phyloP scores from a whole-genome alignment of 1,140 invertebrate genomes.

The Drosophila repletoides region DNA sequence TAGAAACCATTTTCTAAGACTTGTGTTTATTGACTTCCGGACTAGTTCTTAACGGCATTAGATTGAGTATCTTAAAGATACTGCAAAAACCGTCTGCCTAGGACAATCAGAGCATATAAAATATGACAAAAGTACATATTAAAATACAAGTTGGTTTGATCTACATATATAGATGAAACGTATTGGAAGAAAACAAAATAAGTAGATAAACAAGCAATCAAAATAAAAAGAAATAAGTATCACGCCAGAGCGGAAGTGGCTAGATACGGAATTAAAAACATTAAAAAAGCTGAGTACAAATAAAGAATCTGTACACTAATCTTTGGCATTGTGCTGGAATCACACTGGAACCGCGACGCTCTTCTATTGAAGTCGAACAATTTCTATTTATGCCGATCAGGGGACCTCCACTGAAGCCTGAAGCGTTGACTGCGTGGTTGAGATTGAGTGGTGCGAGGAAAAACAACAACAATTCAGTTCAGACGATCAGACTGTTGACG shows the following conservation, averaged over 20 bases:
- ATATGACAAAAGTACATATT: constrained; percentile 32
- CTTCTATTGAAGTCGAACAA: constrained; percentile 29
- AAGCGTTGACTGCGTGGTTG: background rate
- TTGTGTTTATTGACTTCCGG: no score
- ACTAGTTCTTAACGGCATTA: no score
- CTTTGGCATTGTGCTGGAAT: constrained; percentile 39
- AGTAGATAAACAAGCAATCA: constrained; percentile 58
- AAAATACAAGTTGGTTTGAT: background rate
- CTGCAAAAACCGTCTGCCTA: background rate
- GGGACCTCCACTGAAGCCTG: constrained; percentile 33
- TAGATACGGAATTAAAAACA: background rate
- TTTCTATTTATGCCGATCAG: constrained; percentile 37
- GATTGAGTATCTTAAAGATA: no score
- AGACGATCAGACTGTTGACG: constrained; percentile 15
- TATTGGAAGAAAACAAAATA: constrained; percentile 45
- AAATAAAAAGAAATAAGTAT: constrained; percentile 25
- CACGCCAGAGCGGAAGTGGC: background rate
- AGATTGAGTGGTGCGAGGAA: constrained; percentile 10
- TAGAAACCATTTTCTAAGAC: no score
- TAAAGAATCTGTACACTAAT: constrained; percentile 26
- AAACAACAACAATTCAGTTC: constrained; percentile 4
- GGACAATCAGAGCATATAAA: constrained; percentile 49
- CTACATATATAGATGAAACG: background rate
- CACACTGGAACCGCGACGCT: constrained; percentile 5
- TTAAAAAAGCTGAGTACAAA: background rate